These are phyloP conservation scores for Plectrocnemia conspersa DNA, from an alignment of 1,140 invertebrate species.

Conservation along the genomic window DNA sequence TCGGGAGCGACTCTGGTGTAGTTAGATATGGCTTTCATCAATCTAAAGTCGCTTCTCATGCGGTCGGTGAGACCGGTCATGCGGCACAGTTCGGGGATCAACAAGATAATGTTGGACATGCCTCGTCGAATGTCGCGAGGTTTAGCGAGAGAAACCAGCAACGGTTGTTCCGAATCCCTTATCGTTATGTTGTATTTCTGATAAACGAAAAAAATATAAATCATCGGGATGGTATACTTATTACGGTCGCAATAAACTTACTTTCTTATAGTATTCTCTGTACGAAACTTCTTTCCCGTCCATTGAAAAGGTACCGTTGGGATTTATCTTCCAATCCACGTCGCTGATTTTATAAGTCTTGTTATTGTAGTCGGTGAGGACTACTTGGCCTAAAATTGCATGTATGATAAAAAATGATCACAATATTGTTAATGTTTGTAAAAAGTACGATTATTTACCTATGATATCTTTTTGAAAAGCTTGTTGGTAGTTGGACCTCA, in stretches of 20 bases:
- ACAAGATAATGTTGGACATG: conserved; percentile 55
- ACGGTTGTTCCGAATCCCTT: conserved; percentile 53
- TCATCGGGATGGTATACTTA: neutral
- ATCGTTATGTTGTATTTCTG: conserved; percentile 62
- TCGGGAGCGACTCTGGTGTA: conserved; percentile 62
- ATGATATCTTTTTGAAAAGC: conserved; percentile 58
- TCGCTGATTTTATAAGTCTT: conserved; percentile 87
- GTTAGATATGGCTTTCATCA: conserved; percentile 60
- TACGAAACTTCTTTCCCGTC: conserved; percentile 60
- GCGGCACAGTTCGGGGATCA: conserved; percentile 71
- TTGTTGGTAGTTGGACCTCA: conserved; percentile 40
- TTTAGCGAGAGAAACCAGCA: conserved; percentile 59
- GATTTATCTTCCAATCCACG: conserved; percentile 62
- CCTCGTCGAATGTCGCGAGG: conserved; percentile 59
- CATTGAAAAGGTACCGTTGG: conserved; percentile 56
- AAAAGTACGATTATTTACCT: conserved; percentile 46
- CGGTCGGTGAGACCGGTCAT: conserved; percentile 62
- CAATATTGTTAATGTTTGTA: too few species aligned
- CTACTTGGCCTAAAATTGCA: conserved; percentile 48
- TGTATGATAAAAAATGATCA: too few species aligned
- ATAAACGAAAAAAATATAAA: conserved; percentile 25
- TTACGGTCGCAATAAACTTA: conserved; percentile 40
- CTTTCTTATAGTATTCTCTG: conserved; percentile 71
- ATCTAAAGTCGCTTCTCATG: conserved; percentile 55
- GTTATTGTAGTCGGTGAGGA: conserved; percentile 92